Evolutionary conservation across 2,888 invertebrate genomes (phyloP), one percentile per base, ranked within the genome.

Genomic region (Poecilobothrus nobilitatus): DNA sequence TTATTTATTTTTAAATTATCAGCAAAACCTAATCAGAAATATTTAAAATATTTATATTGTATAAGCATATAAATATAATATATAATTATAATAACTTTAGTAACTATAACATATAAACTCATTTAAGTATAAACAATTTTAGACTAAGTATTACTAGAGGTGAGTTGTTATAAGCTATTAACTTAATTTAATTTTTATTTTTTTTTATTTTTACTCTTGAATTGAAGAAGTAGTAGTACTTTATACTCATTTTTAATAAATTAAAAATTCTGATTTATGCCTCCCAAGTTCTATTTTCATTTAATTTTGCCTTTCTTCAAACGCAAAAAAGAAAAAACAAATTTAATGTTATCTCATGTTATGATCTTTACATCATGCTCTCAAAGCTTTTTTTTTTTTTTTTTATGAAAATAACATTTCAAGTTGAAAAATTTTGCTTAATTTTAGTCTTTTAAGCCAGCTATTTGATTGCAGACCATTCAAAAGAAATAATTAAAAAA

Each of bases 201-300:
- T 53, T 6, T 18, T 53, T 18, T 18, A 53, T 1, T 53, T 53
- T 18, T n/a, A 53, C 18, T 53, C 6, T 18, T 53, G 7, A 53
- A 53, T 53, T 53, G n/a, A 53, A 53, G 5, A 6, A 12, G 9
- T 18, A 10, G 18, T 2, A 53, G n/a, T 53, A 53, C 27, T 4
- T 53, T 53, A 2, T 15, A 53, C 53, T 53, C 53, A n/a, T 18
- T n/a, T 53, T 6, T 9, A 15, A 53, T 53, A 53, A 53, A 53
- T 53, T 53, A 1, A 53, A 41, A 53, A n/a, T 53, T 53, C 18
- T 18, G 53, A 18, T 53, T 53, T 53, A 41, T 41, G 41, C 7
- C 53, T 53, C 53, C 15, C n/a, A 53, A 53, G 53, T 53, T 53
- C 53, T 53, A 53, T 53, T 53, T 53, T 53, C 53, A 53, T 53